Percentiles rank a stretch among this genome's conserved stretches.
These are phyloP conservation scores for Automeris io DNA, from an alignment of 2,888 invertebrate genomes.

Conservation along the genomic window DNA sequence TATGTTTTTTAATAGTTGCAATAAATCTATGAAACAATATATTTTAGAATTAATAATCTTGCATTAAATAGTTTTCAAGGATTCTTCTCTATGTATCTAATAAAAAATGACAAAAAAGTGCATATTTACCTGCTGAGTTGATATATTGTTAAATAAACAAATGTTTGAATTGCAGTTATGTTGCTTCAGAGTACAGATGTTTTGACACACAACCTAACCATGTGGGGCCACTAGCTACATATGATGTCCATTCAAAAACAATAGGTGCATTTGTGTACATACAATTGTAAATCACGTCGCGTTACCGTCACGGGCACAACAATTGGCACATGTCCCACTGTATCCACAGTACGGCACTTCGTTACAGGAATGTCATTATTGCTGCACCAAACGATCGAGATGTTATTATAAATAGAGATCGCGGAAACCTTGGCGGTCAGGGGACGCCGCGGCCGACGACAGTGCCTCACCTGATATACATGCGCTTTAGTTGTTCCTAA, in stretches of 20 bases:
- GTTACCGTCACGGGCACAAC: slow-evolving; percentile 62
- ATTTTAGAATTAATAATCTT: no score
- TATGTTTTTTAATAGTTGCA: no score
- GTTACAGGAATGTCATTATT: slow-evolving; percentile 74
- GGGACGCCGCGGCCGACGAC: slow-evolving; percentile 45
- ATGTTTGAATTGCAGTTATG: not conserved
- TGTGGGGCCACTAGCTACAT: slow-evolving; percentile 11
- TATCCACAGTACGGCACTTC: slow-evolving; percentile 65
- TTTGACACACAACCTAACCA: not conserved
- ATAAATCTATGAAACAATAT: no score
- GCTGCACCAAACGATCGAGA: slow-evolving; percentile 66
- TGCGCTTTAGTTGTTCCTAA: slow-evolving; percentile 37
- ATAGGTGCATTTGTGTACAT: slow-evolving; percentile 53
- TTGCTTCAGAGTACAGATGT: not conserved
- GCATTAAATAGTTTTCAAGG: no score
- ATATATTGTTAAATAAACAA: not conserved
- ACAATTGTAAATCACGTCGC: slow-evolving; percentile 47
- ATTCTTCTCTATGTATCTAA: no score
- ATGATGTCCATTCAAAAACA: slow-evolving; percentile 36
- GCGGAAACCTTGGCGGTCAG: slow-evolving; percentile 58
- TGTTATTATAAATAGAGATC: slow-evolving; percentile 74
- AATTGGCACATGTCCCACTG: slow-evolving; percentile 74
- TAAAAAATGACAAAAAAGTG: no score
- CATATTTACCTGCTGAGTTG: not conserved
- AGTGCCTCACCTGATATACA: slow-evolving; percentile 32